These are phyloP conservation scores for Lophotriccus pileatus DNA, from an alignment of 2,797 vertebrate genomes.

Conservation along the genomic window DNA sequence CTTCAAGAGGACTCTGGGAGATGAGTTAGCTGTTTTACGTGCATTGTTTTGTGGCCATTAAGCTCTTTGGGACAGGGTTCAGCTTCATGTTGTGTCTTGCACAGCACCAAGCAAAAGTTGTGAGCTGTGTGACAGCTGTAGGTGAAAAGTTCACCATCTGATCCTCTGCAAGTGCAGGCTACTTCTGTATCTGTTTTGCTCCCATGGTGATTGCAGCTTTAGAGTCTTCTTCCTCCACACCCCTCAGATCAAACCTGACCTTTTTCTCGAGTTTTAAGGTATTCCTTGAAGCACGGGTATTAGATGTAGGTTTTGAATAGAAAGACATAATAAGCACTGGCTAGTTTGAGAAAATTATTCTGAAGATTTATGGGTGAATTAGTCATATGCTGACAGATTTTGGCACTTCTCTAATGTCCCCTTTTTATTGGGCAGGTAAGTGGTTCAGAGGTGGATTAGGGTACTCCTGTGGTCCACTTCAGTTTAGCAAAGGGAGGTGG, in stretches of 20 bases:
- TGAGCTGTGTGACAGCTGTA: slow-evolving; percentile 19
- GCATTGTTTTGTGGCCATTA: background rate
- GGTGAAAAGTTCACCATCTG: slow-evolving; percentile 30
- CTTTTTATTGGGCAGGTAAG: background rate
- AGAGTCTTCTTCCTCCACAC: background rate
- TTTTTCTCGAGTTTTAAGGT: background rate
- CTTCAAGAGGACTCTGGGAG: background rate
- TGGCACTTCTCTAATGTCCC: background rate
- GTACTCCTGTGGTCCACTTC: background rate
- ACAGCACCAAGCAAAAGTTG: background rate
- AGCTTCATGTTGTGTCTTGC: background rate
- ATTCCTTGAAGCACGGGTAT: background rate
- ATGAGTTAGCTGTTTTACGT: background rate
- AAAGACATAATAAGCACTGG: background rate
- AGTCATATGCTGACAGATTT: background rate
- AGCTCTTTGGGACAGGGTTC: background rate
- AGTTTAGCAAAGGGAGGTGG: background rate
- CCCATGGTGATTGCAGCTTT: slow-evolving; percentile 7
- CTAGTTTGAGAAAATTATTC: background rate
- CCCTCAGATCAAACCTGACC: background rate
- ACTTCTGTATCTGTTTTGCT: slow-evolving; percentile 52
- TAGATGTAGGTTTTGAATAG: background rate
- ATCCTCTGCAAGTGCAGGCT: background rate
- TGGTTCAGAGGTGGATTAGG: background rate
- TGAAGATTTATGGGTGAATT: background rate